Evolutionary conservation across 2,797 vertebrate species (phyloP).

Genomic region (Buceros bicornis): DNA sequence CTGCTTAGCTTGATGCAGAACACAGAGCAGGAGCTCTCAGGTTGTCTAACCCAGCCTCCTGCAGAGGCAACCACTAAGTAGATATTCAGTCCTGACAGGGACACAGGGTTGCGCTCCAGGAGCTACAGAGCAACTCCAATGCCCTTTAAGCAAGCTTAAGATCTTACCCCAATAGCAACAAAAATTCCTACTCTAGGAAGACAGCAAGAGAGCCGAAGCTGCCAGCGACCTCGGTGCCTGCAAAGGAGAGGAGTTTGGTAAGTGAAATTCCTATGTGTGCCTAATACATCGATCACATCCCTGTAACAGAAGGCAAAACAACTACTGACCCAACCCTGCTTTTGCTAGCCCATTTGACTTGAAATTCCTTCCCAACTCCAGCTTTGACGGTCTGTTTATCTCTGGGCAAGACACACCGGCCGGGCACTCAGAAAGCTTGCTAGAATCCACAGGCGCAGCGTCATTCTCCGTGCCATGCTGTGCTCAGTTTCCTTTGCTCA

Average conservation of each 20-base stretch:
- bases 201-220: not conserved
- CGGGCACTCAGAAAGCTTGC: not conserved
- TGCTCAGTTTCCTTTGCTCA: not conserved
- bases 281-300: not conserved
- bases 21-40: not conserved
- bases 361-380: not conserved
- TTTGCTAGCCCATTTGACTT: not conserved
- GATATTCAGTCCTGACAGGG: not conserved
- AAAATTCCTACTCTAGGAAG: not conserved
- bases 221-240: not conserved
- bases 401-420: not conserved
- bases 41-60: not conserved
- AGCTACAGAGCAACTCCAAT: not conserved
- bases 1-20: not conserved
- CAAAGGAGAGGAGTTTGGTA: not conserved
- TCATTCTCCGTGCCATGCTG: not conserved
- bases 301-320: not conserved
- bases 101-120: not conserved
- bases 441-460: not conserved
- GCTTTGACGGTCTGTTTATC: not conserved
- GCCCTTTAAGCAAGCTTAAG: not conserved
- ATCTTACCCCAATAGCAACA: not conserved
- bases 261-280: not conserved
- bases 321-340: not conserved
- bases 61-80: not conserved